A percentile compares a stretch with the other conserved stretches of the same genome.
Evolutionary conservation across 2,113 vertebrate species (phyloP).

Genomic region (Dipodomys stephensi): DNA sequence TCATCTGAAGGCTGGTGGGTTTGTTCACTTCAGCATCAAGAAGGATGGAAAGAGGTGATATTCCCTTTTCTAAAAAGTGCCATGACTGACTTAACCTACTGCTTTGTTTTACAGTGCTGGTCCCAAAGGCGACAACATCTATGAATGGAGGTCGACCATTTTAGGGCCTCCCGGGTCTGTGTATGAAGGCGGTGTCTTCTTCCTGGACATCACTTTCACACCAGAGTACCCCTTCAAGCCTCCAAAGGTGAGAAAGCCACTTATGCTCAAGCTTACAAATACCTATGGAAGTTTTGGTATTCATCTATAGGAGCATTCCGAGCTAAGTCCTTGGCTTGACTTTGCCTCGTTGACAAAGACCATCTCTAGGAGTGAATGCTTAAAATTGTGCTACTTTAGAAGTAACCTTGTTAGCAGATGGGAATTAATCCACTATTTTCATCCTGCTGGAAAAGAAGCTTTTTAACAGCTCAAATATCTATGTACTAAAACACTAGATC

Average conservation of each 20-base stretch:
- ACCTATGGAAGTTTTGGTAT: background rate
- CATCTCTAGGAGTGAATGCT: background rate
- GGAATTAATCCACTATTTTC: background rate
- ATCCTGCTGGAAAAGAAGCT: background rate
- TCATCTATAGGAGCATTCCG: background rate
- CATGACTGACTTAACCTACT: background rate
- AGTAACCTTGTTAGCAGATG: background rate
- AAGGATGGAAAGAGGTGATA: no score
- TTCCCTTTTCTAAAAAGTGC: no score
- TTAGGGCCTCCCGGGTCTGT: constrained; percentile 96
- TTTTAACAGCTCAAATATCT: background rate
- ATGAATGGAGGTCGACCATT: constrained; percentile 98
- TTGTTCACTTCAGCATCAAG: background rate
- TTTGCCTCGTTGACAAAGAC: constrained; percentile 3
- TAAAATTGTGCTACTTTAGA: background rate
- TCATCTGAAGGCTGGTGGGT: background rate
- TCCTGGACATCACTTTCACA: constrained; percentile 97
- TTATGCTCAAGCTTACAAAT: background rate
- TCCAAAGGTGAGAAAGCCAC: constrained; percentile 92
- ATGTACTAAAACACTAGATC: background rate
- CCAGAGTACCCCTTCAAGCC: constrained; percentile 98
- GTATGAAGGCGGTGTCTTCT: constrained; percentile 97
- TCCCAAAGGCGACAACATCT: constrained; percentile 98
- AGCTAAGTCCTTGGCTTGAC: background rate
- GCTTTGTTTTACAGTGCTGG: constrained; percentile 89